Percentiles rank a stretch among this genome's conserved stretches.
phyloP scores from a whole-genome alignment of 2,888 invertebrate genomes.

The Tetropium fuscum region DNA sequence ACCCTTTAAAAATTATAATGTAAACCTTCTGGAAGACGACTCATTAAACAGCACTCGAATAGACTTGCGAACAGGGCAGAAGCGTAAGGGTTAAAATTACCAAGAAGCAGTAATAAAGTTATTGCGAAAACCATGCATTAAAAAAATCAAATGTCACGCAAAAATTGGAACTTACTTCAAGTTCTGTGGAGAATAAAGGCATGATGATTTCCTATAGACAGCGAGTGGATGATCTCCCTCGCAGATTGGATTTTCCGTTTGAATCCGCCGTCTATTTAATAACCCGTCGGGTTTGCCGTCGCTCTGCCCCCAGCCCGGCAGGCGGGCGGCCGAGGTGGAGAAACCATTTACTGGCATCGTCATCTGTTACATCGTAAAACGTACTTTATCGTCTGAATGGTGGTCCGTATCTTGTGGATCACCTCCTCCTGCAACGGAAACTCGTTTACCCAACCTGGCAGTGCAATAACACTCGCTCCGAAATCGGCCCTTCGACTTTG shows the following conservation, averaged over 20 bases:
- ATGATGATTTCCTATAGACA: not conserved
- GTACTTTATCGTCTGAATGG: constrained; percentile 77
- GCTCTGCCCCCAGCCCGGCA: not conserved
- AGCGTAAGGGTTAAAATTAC: no score
- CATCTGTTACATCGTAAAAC: constrained; percentile 78
- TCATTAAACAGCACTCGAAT: no score
- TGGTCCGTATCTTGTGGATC: constrained; percentile 83
- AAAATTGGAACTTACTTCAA: not conserved
- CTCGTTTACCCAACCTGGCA: not conserved
- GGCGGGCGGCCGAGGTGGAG: constrained; percentile 2
- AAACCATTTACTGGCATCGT: constrained; percentile 29
- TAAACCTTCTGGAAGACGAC: no score
- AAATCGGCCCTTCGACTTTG: no score
- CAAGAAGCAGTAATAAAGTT: no score
- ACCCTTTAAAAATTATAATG: no score
- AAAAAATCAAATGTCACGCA: not conserved
- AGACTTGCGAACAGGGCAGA: no score
- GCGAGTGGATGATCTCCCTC: not conserved
- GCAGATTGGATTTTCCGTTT: not conserved
- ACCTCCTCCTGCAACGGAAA: constrained; percentile 85
- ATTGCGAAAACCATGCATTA: not conserved
- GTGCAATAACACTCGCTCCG: not conserved
- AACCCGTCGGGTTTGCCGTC: not conserved
- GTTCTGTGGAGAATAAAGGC: not conserved
- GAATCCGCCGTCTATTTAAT: not conserved